A percentile compares a stretch with the other conserved stretches of the same genome.
Evolutionary conservation across 1,140 invertebrate species (phyloP).

Genomic region (Coboldia fuscipes): DNA sequence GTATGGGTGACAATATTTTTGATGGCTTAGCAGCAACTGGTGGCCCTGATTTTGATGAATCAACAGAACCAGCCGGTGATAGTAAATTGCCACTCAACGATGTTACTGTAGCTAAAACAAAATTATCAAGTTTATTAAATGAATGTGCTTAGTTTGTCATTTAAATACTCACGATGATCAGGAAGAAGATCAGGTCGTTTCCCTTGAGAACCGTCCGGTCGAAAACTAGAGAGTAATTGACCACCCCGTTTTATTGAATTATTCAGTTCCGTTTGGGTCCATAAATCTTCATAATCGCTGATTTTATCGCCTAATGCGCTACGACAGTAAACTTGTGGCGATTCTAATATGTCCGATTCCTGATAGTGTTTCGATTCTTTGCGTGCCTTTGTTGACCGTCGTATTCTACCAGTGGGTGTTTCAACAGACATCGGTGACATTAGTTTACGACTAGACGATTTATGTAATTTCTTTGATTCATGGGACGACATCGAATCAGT

Average conservation of each 20-base stretch:
- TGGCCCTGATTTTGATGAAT: conserved; percentile 8
- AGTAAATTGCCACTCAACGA: conserved; percentile 30
- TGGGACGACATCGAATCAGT: conserved; percentile 24
- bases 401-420: conserved; percentile 1
- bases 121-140: neutral
- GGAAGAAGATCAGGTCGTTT: conserved; percentile 35
- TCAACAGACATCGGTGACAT: conserved; percentile 8
- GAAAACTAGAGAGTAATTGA: conserved; percentile 27
- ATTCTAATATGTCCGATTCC: conserved; percentile 69
- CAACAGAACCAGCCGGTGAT: conserved; percentile 17
- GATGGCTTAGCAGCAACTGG: neutral
- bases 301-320: conserved; percentile 77
- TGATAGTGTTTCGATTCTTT: conserved; percentile 45
- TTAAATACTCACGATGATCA: conserved; percentile 41
- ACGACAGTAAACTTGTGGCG: conserved; percentile 57
- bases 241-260: conserved; percentile 19
- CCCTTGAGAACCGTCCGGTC: conserved; percentile 26
- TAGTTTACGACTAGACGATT: conserved; percentile 10
- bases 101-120: conserved; percentile 16
- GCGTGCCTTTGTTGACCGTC: conserved; percentile 12
- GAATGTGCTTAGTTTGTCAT: neutral
- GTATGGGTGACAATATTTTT: no score
- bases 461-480: conserved; percentile 20
- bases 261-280: conserved; percentile 43
- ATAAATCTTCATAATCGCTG: conserved; percentile 89